These are phyloP conservation scores for Dascyllus trimaculatus DNA, from an alignment of 2,113 vertebrate genomes.

Conservation along the genomic window DNA sequence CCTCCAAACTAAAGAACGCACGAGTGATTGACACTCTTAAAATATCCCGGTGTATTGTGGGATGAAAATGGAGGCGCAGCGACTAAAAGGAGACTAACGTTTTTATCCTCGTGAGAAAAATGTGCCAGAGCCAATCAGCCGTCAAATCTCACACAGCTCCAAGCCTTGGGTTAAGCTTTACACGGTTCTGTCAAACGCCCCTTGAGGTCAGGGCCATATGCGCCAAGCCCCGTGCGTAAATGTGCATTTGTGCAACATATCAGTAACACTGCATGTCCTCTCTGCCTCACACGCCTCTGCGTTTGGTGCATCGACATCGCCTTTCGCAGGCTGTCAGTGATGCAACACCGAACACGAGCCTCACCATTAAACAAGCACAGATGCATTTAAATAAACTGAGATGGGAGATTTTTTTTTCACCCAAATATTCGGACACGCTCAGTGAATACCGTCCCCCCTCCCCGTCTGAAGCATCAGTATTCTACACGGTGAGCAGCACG, in stretches of 20 bases:
- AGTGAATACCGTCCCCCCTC: conserved; percentile 3
- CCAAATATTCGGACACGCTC: neutral
- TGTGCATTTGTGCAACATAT: conserved; percentile 23
- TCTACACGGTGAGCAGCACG: conserved; percentile 50
- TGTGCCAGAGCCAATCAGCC: conserved; percentile 5
- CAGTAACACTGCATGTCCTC: conserved; percentile 23
- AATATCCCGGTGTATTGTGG: conserved; percentile 43
- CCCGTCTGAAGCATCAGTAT: no score
- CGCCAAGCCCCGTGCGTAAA: conserved; percentile 18
- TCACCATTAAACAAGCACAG: conserved; percentile 7
- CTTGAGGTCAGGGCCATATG: conserved; percentile 37
- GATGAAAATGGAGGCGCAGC: conserved; percentile 60
- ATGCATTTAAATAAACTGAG: conserved; percentile 24
- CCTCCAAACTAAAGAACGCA: conserved; percentile 55
- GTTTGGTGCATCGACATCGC: conserved; percentile 73
- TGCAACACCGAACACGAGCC: conserved; percentile 13
- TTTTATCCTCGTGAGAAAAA: conserved; percentile 60
- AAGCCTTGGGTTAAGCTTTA: neutral
- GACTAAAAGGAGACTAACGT: conserved; percentile 8
- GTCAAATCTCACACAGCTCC: conserved; percentile 3
- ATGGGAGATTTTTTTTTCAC: neutral
- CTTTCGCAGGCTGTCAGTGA: conserved; percentile 47
- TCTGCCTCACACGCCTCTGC: conserved; percentile 43
- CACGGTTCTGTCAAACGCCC: conserved; percentile 19
- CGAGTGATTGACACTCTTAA: conserved; percentile 60